Evolutionary conservation across 1,140 invertebrate genomes (phyloP).

Genomic region (Zaprionus nigranus): DNA sequence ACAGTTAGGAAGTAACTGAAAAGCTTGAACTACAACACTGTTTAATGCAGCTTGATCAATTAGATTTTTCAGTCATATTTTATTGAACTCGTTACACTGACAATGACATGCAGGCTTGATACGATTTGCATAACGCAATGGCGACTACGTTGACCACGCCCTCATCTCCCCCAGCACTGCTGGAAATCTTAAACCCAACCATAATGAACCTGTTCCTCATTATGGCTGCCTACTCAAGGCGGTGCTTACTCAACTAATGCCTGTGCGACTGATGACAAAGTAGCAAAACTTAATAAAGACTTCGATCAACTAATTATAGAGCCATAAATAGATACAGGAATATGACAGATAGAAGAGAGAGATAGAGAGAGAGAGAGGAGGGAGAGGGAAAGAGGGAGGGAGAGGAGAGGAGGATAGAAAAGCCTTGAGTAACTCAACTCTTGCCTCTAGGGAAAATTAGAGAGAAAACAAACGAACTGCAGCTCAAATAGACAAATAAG

Average conservation of each 20-base stretch:
- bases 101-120: no score
- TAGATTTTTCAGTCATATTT: no score
- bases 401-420: background rate
- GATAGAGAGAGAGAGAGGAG: background rate
- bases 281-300: background rate
- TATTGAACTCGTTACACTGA: no score
- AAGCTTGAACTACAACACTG: no score
- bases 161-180: no score
- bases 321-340: background rate
- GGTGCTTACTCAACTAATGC: background rate
- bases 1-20: background rate
- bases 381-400: background rate
- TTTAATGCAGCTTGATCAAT: no score
- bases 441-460: constrained; percentile 5
- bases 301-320: constrained; percentile 2
- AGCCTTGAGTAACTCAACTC: background rate
- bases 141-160: no score
- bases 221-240: no score
- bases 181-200: no score
- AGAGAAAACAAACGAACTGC: background rate
- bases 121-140: no score
- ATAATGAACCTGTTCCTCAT: no score
- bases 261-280: background rate
- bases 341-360: background rate
- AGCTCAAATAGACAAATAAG: constrained; percentile 2